Percentiles rank a stretch among this genome's conserved stretches.
Conservation (phyloP, 1,140 invertebrate genomes). For the Trichonephila clavipes region DNA sequence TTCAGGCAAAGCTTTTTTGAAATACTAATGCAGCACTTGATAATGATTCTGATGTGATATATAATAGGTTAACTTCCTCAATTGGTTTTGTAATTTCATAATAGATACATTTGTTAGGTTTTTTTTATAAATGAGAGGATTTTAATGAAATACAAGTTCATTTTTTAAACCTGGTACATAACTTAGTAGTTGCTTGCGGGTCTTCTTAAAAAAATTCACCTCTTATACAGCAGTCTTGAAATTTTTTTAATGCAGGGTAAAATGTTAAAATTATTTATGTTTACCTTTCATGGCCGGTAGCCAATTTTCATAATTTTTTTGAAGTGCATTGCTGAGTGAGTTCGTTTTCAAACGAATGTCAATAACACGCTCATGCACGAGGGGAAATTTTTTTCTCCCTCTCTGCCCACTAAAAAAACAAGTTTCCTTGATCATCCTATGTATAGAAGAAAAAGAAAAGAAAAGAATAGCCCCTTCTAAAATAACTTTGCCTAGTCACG, state of each 20-base stretch:
- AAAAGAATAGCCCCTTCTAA: constrained; percentile 11
- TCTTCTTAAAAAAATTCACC: no score
- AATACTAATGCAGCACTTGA: no score
- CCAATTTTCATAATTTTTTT: not conserved
- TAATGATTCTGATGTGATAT: no score
- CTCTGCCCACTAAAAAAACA: not conserved
- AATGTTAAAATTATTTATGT: not conserved
- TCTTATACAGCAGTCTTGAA: not conserved
- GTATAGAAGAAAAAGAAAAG: not conserved
- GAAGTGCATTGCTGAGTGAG: not conserved
- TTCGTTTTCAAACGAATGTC: not conserved
- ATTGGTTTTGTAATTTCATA: no score
- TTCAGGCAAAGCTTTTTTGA: no score
- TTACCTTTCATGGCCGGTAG: not conserved
- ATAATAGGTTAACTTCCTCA: no score
- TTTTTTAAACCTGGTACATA: no score
- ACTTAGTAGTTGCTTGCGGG: no score
- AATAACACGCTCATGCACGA: not conserved
- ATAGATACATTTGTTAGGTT: no score
- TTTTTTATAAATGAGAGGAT: no score
- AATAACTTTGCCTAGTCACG: constrained; percentile 43
- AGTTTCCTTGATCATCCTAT: not conserved
- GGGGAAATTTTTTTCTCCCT: not conserved
- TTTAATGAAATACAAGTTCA: no score
- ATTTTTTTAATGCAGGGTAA: not conserved